These are phyloP conservation scores for Catocala fraxini DNA, from an alignment of 2,888 invertebrate genomes.

Conservation along the genomic window DNA sequence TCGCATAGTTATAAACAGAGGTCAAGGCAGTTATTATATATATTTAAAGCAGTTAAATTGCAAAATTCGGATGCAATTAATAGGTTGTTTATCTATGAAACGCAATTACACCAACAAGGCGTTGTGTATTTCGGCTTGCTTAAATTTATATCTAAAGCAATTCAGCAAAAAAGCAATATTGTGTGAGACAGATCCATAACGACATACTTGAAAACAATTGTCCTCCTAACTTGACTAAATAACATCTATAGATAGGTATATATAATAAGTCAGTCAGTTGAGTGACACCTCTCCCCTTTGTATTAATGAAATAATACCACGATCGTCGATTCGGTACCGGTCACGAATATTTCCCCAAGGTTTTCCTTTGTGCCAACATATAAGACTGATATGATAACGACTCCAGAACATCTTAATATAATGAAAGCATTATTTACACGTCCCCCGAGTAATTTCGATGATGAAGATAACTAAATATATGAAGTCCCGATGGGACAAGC, in stretches of 20 bases:
- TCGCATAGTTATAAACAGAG: no score
- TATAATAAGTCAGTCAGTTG: not conserved
- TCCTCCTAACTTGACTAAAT: not conserved
- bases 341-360: slow-evolving; percentile 6
- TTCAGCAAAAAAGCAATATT: no score
- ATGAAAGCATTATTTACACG: slow-evolving; percentile 30
- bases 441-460: slow-evolving; percentile 24
- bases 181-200: not conserved
- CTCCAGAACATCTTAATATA: slow-evolving; percentile 20
- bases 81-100: no score
- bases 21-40: no score
- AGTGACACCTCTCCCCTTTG: not conserved
- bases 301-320: slow-evolving; percentile 6
- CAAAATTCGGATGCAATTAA: no score
- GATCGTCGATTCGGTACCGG: slow-evolving; percentile 6
- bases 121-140: no score
- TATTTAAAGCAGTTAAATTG: no score
- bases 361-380: slow-evolving; percentile 8
- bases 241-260: no score
- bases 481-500: slow-evolving; percentile 13
- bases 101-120: no score
- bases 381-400: slow-evolving; percentile 10
- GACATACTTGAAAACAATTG: no score
- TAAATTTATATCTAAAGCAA: no score
- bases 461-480: slow-evolving; percentile 25